Percentiles rank a stretch among this genome's conserved stretches.
These are phyloP conservation scores for Drosophila ercepeae DNA, from an alignment of 1,140 invertebrate genomes.

Conservation along the genomic window DNA sequence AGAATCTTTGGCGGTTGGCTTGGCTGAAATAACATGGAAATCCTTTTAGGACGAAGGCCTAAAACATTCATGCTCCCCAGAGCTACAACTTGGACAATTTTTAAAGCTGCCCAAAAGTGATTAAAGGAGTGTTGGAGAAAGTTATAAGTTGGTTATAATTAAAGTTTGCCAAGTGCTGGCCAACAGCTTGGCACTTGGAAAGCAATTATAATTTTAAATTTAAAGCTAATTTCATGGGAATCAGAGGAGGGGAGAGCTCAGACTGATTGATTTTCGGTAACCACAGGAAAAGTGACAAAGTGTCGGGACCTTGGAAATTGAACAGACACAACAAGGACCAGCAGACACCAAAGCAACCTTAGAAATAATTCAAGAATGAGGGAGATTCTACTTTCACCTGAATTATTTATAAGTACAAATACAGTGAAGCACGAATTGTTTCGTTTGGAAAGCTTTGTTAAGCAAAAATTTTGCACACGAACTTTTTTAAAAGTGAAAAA, in stretches of 20 bases:
- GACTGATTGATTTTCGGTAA: not conserved
- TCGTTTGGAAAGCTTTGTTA: constrained; percentile 15
- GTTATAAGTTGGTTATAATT: constrained; percentile 8
- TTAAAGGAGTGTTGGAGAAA: not conserved
- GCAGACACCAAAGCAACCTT: constrained; percentile 9
- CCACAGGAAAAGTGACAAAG: constrained; percentile 1
- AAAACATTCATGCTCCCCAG: constrained; percentile 3
- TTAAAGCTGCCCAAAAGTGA: constrained; percentile 8
- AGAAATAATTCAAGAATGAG: constrained; percentile 14
- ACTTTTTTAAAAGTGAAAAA: not conserved
- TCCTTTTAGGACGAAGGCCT: constrained; percentile 20
- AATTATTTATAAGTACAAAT: constrained; percentile 41
- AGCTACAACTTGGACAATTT: not conserved
- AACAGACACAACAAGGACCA: constrained; percentile 16
- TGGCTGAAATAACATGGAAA: constrained; percentile 28
- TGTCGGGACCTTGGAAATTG: constrained; percentile 27
- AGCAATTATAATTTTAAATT: not conserved
- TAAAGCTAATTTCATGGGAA: not conserved
- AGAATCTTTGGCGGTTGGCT: not conserved
- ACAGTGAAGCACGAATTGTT: constrained; percentile 14
- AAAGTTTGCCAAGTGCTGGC: not conserved
- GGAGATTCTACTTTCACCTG: constrained; percentile 14
- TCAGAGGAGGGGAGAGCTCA: not conserved
- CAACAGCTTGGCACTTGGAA: not conserved
- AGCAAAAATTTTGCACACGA: constrained; percentile 24